These are phyloP conservation scores for Melanotaenia duboulayi DNA, from an alignment of 2,113 vertebrate species.

Conservation along the genomic window DNA sequence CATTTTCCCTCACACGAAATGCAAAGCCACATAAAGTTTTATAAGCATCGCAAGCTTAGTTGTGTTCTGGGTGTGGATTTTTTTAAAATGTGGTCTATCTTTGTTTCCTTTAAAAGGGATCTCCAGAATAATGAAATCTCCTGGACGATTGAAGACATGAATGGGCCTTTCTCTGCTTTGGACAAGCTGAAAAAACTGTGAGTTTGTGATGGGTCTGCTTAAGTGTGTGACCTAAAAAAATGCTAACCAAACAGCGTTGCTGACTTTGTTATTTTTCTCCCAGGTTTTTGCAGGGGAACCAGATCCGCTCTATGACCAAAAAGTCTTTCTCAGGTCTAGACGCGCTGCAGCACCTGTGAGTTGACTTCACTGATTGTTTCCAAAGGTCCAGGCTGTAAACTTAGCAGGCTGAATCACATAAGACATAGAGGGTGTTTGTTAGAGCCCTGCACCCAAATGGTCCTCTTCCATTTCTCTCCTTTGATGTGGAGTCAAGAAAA, in stretches of 20 bases:
- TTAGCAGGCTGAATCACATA: slow-evolving; percentile 50
- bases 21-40: slow-evolving; percentile 56
- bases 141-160: slow-evolving; percentile 99
- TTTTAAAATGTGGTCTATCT: slow-evolving; percentile 47
- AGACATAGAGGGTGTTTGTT: slow-evolving; percentile 61
- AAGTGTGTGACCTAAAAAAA: background rate
- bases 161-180: slow-evolving; percentile 95
- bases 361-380: slow-evolving; percentile 69
- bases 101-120: slow-evolving; percentile 82
- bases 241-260: no score
- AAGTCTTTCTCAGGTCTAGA: slow-evolving; percentile 97
- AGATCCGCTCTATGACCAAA: slow-evolving; percentile 95
- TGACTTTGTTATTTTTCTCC: slow-evolving; percentile 34
- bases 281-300: slow-evolving; percentile 94
- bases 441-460: slow-evolving; percentile 23
- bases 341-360: slow-evolving; percentile 94
- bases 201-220: slow-evolving; percentile 62
- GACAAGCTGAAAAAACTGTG: slow-evolving; percentile 91
- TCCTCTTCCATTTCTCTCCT: slow-evolving; percentile 47
- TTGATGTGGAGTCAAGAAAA: slow-evolving; percentile 67
- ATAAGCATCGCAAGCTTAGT: slow-evolving; percentile 42
- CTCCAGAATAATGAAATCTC: slow-evolving; percentile 97
- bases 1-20: slow-evolving; percentile 23
- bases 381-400: slow-evolving; percentile 58
- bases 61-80: slow-evolving; percentile 63